These are phyloP conservation scores for Boleophthalmus pectinirostris DNA, from an alignment of 2,113 vertebrate species.

Conservation along the genomic window DNA sequence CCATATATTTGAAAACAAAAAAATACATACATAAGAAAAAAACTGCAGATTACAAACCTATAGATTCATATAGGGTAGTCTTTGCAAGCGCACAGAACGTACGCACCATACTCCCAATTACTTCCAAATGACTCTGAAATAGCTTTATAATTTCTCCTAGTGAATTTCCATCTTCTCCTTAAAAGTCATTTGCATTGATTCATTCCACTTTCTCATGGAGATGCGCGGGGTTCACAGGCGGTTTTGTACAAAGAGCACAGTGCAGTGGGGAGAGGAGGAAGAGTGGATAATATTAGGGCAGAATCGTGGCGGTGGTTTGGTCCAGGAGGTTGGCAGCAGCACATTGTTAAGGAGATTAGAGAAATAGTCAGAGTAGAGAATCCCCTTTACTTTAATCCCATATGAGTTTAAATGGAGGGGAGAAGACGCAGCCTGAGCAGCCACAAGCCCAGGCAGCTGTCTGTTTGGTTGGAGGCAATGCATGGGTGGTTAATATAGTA, in stretches of 20 bases:
- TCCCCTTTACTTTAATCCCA: conserved; percentile 68
- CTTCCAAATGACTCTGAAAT: background rate
- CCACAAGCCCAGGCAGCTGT: conserved; percentile 39
- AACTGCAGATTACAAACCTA: too few species aligned
- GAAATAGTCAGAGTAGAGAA: conserved; percentile 59
- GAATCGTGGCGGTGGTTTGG: conserved; percentile 7
- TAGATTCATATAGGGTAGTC: background rate
- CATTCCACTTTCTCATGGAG: conserved; percentile 6
- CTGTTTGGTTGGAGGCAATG: conserved; percentile 12
- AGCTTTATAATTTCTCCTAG: background rate
- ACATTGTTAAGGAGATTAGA: conserved; percentile 69
- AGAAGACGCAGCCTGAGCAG: conserved; percentile 36
- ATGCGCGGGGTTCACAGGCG: background rate
- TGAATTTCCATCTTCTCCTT: background rate
- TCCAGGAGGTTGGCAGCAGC: conserved; percentile 40
- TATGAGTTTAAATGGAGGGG: conserved; percentile 54
- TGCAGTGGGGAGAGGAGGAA: background rate
- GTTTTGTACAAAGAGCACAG: conserved; percentile 10
- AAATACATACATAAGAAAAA: too few species aligned
- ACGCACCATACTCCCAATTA: background rate
- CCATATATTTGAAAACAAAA: too few species aligned
- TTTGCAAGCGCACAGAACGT: background rate
- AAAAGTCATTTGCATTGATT: conserved; percentile 6
- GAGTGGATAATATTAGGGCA: background rate
- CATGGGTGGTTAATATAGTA: background rate